Evolutionary conservation across 1,140 invertebrate species (phyloP).

Genomic region (Drosophila bifasciata): DNA sequence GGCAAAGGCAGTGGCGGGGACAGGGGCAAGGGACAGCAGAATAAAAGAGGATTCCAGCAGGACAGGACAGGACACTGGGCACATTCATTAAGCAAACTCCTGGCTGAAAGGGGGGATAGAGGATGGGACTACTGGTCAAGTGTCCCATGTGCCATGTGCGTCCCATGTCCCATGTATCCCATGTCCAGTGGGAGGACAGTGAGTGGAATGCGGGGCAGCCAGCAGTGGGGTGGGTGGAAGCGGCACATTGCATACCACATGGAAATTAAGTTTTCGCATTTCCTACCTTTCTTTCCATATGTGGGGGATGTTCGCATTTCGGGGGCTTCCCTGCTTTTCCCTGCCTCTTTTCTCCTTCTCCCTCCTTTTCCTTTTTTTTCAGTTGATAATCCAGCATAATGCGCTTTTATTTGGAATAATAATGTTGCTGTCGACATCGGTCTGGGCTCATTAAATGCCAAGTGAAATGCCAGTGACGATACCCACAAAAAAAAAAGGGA

Average conservation of each 20-base stretch:
- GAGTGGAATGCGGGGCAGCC: constrained; percentile 37
- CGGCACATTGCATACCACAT: constrained; percentile 70
- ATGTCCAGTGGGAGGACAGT: constrained; percentile 39
- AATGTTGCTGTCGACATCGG: constrained; percentile 81
- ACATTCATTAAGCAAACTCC: constrained; percentile 72
- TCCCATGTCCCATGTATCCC: constrained; percentile 21
- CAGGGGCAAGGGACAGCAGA: background rate
- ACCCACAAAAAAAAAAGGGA: constrained; percentile 11
- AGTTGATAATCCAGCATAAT: constrained; percentile 84
- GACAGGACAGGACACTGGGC: constrained; percentile 31
- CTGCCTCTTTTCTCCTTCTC: constrained; percentile 4
- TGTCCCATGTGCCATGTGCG: constrained; percentile 34
- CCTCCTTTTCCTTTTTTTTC: constrained; percentile 20
- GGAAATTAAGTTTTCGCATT: constrained; percentile 82
- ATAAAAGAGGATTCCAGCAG: background rate
- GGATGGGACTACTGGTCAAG: constrained; percentile 25
- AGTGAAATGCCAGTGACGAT: constrained; percentile 18
- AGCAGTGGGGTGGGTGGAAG: constrained; percentile 2
- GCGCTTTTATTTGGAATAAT: constrained; percentile 84
- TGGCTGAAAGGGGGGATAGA: constrained; percentile 1
- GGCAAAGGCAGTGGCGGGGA: constrained; percentile 26
- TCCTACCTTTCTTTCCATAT: constrained; percentile 65
- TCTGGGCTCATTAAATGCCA: constrained; percentile 74
- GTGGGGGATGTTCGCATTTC: constrained; percentile 1
- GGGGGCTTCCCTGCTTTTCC: too few relatives aligned